Evolutionary conservation across 2,888 invertebrate species (phyloP), one percentile per base, ranked within the genome.

Genomic region (Serrognathus titanus): DNA sequence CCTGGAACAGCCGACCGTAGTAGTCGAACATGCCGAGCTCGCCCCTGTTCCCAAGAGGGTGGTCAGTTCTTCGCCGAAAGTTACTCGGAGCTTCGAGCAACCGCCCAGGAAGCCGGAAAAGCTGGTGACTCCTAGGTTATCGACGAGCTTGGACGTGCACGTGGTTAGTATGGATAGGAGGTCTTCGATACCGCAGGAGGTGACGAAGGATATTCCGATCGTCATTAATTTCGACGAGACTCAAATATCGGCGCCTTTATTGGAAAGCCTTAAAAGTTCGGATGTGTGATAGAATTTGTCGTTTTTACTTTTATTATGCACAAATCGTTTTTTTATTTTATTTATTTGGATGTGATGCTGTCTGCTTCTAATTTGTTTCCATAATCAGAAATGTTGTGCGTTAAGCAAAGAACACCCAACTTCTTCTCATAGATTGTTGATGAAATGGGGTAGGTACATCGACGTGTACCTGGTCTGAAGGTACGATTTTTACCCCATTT

Each of bases 241-340:
- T 3, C 73, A 68, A 61, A 70, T 75, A 45, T 73, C 75, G 10
- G 75, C 74, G 47, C 76, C 76, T 20, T 67, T 77, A 43, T 60
- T 77, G 45, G 76, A 76, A 62, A 65, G 70, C 40, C 66, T 76
- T 47, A 76, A 74, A 64, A 77, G 76, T 62, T 76, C 76, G 11
- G 76, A 77, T 57, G 77, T 77, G 59, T 77, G 69, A 74, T 68
- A 60, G 43, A 56, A 41, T 3, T 24, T 24, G 24, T 31, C 24
- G 7, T 3, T 31, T 31, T 31, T 31, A 31, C 6, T 31, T 31
- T 31, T 6, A 31, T 3, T 7, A 31, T 31, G 24, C 24, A 31
- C 24, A 31, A 31, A 31, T 31, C 24, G 24, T 6, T 31, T 31
- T 20, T 31, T 31, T 1, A 31, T 31, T 31, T 31, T 5, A 7